phyloP scores from a whole-genome alignment of 2,797 vertebrate genomes.

The Diglossa cyanea region DNA sequence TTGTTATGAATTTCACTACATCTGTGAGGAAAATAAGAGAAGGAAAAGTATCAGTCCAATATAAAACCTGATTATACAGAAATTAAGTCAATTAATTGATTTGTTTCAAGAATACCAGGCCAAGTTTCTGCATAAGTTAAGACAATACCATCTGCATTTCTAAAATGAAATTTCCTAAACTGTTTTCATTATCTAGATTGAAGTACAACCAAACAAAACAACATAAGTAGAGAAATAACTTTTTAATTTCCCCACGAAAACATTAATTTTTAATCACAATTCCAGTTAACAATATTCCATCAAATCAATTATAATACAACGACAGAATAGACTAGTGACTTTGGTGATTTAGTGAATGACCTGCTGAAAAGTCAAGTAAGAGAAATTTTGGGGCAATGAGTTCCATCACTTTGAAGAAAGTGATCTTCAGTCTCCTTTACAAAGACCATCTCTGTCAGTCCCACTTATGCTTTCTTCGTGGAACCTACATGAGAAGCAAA shows the following conservation, averaged over 20 bases:
- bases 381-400: neutral
- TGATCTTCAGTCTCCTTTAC: neutral
- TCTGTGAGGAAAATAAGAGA: neutral
- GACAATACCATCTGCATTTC: neutral
- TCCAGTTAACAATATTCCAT: neutral
- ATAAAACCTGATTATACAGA: neutral
- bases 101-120: neutral
- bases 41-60: neutral
- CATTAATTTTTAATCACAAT: neutral
- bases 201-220: neutral
- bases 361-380: neutral
- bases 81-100: neutral
- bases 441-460: neutral
- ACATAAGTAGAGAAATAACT: neutral
- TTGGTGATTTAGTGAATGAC: neutral
- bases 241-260: neutral
- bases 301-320: neutral
- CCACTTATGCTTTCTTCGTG: neutral
- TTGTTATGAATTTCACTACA: constrained; percentile 29
- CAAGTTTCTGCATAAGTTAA: neutral
- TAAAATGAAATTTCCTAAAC: neutral
- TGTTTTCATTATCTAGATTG: neutral
- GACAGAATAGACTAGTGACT: neutral
- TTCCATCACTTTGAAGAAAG: neutral
- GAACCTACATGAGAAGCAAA: constrained; percentile 1